These are phyloP conservation scores for Sebastes diploproa DNA, from an alignment of 2,797 vertebrate genomes.

Conservation along the genomic window DNA sequence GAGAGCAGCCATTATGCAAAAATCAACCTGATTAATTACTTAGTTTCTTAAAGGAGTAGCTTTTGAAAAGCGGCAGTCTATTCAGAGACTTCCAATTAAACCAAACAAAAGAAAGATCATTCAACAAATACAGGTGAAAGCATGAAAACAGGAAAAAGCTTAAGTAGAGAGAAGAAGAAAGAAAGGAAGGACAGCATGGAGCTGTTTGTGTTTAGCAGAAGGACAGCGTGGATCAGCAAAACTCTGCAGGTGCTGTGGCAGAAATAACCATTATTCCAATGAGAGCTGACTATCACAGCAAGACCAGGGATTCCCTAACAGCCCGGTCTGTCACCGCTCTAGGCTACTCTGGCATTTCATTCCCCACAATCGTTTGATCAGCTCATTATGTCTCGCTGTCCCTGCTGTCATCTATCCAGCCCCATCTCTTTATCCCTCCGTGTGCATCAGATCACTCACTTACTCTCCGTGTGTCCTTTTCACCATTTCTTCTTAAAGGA, in stretches of 20 bases:
- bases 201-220: slow-evolving; percentile 1
- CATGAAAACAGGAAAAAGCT: neutral
- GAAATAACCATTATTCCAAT: slow-evolving; percentile 21
- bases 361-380: slow-evolving; percentile 57
- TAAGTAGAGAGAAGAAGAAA: neutral
- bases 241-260: slow-evolving; percentile 15
- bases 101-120: slow-evolving; percentile 10
- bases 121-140: neutral
- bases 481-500: slow-evolving; percentile 17
- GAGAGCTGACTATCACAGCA: slow-evolving; percentile 33
- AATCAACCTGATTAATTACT: slow-evolving; percentile 27
- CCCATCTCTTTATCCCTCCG: slow-evolving; percentile 35
- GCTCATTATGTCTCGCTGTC: slow-evolving; percentile 55
- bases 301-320: slow-evolving; percentile 47
- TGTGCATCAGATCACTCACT: slow-evolving; percentile 8
- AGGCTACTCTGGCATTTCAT: slow-evolving; percentile 52
- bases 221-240: slow-evolving; percentile 3
- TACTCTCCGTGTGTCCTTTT: slow-evolving; percentile 7
- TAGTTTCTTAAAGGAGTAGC: neutral
- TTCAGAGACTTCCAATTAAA: slow-evolving; percentile 27
- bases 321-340: slow-evolving; percentile 30
- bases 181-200: neutral
- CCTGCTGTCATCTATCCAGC: slow-evolving; percentile 47
- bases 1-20: neutral
- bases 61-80: neutral